A percentile compares a stretch with the other conserved stretches of the same genome.
Conservation (phyloP, 2,113 vertebrate species). For the Ariopsis seemanni region DNA sequence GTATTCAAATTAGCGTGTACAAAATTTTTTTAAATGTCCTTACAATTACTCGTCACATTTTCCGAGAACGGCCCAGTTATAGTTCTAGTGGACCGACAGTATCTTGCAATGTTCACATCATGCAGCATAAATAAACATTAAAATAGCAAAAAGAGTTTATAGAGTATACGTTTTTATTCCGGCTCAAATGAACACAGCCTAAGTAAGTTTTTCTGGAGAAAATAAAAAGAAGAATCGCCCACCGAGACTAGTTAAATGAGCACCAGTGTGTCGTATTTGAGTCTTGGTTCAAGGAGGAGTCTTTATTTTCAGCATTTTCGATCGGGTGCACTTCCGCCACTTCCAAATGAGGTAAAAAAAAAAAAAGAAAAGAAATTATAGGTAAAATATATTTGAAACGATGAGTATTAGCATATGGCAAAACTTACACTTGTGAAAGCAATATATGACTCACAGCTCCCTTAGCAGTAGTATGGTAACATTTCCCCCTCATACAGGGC, state of each 20-base stretch:
- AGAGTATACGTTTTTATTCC: constrained; percentile 23
- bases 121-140: neutral
- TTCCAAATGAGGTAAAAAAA: constrained; percentile 47
- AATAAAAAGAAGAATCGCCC: neutral
- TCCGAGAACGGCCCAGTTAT: no score
- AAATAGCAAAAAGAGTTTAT: constrained; percentile 12
- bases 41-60: no score
- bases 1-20: no score
- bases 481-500: constrained; percentile 23
- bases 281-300: constrained; percentile 43
- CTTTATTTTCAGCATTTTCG: constrained; percentile 42
- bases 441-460: constrained; percentile 31
- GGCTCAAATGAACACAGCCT: neutral
- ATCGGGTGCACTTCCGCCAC: constrained; percentile 26
- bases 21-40: no score
- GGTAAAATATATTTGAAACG: constrained; percentile 33
- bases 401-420: constrained; percentile 16
- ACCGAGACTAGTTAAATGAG: constrained; percentile 4
- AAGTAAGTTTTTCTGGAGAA: neutral
- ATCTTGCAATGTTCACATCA: neutral
- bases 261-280: constrained; percentile 17
- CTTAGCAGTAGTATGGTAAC: constrained; percentile 45
- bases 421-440: constrained; percentile 30
- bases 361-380: neutral
- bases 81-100: neutral